Evolutionary conservation across 1,140 invertebrate species (phyloP).

Genomic region (Lucilia sericata): DNA sequence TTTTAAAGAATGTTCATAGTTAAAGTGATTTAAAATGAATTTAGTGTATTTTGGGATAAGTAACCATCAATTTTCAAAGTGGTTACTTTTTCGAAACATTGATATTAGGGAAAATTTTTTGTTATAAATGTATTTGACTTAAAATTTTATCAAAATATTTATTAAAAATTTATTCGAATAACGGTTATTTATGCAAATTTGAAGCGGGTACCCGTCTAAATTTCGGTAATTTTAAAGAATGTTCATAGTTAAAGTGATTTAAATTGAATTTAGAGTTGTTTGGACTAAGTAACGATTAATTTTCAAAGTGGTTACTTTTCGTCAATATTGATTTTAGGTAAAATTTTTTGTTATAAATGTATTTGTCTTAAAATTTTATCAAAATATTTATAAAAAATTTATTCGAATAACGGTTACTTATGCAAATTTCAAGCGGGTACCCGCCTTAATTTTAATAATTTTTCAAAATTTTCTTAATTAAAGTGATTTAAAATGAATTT

Average conservation of each 20-base stretch:
- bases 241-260: background rate
- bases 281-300: background rate
- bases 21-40: background rate
- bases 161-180: background rate
- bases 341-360: too few species aligned
- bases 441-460: background rate
- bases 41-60: background rate
- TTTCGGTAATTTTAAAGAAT: background rate
- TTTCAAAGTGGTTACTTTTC: background rate
- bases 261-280: background rate
- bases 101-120: too few species aligned
- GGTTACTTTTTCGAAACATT: background rate
- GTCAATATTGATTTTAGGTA: too few species aligned
- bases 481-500: too few species aligned
- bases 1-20: background rate
- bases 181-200: background rate
- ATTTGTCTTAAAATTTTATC: too few species aligned
- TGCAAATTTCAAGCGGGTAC: background rate
- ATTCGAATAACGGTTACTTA: conserved; percentile 6
- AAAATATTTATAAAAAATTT: background rate
- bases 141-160: too few species aligned
- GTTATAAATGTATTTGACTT: too few species aligned
- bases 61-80: background rate
- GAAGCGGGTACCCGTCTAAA: background rate
- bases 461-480: too few species aligned